phyloP scores from a whole-genome alignment of 2,797 vertebrate species.

The Notamacropus eugenii region DNA sequence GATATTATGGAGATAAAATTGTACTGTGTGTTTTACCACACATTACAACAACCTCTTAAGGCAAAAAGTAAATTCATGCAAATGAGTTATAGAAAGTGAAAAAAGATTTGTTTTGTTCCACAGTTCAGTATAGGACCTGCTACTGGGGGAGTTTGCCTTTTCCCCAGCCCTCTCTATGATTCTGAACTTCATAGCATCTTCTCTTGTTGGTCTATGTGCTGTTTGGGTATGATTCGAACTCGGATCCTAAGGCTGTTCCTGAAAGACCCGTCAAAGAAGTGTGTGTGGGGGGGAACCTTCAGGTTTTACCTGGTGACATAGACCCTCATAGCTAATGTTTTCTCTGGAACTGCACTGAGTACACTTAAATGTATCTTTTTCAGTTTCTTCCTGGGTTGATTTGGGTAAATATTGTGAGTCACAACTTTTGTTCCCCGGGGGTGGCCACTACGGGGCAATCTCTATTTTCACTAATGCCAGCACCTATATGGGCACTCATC shows the following conservation, averaged over 20 bases:
- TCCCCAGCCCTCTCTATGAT: background rate
- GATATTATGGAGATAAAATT: conserved; percentile 86
- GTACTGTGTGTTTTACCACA: conserved; percentile 85
- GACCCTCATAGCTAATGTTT: background rate
- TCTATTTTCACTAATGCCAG: background rate
- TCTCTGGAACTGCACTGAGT: background rate
- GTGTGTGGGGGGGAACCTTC: background rate
- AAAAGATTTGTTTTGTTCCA: conserved; percentile 69
- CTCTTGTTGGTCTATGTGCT: background rate
- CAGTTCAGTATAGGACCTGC: conserved; percentile 26
- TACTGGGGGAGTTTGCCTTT: conserved; percentile 32
- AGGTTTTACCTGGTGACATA: background rate
- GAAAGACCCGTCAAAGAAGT: background rate
- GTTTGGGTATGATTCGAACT: conserved; percentile 15
- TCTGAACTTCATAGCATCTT: background rate
- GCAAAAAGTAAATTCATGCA: conserved; percentile 85
- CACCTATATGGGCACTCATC: background rate
- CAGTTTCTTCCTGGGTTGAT: background rate
- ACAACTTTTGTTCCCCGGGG: background rate
- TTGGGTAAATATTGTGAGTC: background rate
- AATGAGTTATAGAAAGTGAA: conserved; percentile 80
- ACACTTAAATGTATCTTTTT: background rate
- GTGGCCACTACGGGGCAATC: background rate
- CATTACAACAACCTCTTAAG: conserved; percentile 85
- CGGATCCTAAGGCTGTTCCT: conserved; percentile 1